Evolutionary conservation across 2,888 invertebrate genomes (phyloP).

Genomic region (Agriotes lineatus): DNA sequence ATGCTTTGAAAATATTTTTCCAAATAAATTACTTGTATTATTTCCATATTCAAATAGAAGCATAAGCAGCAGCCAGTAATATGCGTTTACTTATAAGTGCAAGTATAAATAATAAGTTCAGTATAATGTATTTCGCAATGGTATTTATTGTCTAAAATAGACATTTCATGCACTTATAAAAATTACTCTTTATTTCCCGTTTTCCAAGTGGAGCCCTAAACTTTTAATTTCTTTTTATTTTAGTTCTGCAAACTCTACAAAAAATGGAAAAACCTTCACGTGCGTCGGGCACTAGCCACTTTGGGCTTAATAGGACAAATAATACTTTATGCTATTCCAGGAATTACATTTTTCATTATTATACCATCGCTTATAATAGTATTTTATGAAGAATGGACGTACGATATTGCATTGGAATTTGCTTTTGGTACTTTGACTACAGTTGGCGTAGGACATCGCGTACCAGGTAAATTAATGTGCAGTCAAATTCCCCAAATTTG

Average conservation of each 20-base stretch:
- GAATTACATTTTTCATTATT: conserved; percentile 88
- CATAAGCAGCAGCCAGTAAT: too few species aligned
- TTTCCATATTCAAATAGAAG: too few species aligned
- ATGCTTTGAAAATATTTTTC: too few species aligned
- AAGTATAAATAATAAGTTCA: too few species aligned
- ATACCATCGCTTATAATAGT: conserved; percentile 88
- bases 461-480: conserved; percentile 80
- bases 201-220: too few species aligned
- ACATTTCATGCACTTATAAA: too few species aligned
- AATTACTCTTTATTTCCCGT: too few species aligned
- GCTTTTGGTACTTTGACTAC: conserved; percentile 89
- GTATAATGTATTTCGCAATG: too few species aligned
- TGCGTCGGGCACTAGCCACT: conserved; percentile 76
- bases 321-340: conserved; percentile 87
- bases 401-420: conserved; percentile 86
- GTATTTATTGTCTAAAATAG: too few species aligned
- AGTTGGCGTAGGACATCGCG: conserved; percentile 93
- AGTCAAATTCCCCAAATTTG: conserved; percentile 67
- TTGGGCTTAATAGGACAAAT: conserved; percentile 84
- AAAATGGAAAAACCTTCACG: conserved; percentile 80
- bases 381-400: conserved; percentile 88
- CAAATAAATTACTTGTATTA: too few species aligned
- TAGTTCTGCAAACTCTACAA: conserved; percentile 83
- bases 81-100: too few species aligned
- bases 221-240: conserved; percentile 80